Conservation (phyloP, 2,888 invertebrate species). For the Malachius bipustulatus region DNA sequence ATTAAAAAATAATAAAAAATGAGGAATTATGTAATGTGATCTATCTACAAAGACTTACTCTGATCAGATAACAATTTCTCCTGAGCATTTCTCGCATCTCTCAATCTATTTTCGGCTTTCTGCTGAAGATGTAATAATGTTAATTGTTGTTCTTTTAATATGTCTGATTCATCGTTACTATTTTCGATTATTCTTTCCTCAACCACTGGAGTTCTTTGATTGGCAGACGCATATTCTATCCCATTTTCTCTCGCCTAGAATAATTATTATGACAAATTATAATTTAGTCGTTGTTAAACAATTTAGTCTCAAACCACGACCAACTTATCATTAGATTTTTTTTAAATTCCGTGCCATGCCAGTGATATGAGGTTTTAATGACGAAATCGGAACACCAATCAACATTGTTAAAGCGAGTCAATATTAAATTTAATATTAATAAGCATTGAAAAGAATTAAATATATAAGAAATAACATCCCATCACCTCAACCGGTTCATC, state of each 20-base stretch:
- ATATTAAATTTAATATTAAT: too few relatives aligned
- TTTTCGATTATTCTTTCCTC: constrained; percentile 27
- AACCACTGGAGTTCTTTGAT: constrained; percentile 17
- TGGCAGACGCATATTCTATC: constrained; percentile 21
- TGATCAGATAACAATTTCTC: constrained; percentile 24
- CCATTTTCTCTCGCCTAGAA: constrained; percentile 22
- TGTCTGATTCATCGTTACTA: constrained; percentile 27
- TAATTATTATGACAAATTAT: background rate
- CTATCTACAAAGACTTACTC: background rate
- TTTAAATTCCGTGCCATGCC: background rate
- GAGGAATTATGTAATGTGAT: background rate
- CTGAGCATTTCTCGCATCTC: constrained; percentile 31
- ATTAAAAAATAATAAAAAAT: constrained; percentile 10
- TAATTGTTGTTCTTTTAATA: constrained; percentile 29
- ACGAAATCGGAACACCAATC: constrained; percentile 5
- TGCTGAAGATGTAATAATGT: constrained; percentile 30
- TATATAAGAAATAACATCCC: background rate
- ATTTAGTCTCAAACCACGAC: background rate
- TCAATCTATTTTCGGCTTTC: constrained; percentile 34
- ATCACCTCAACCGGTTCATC: constrained; percentile 18
- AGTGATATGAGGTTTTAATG: too few relatives aligned
- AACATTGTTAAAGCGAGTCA: too few relatives aligned
- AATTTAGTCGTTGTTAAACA: background rate
- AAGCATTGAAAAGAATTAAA: constrained; percentile 7
- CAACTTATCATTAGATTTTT: background rate